Evolutionary conservation across 2,797 vertebrate species (phyloP), one percentile per base, ranked within the genome.

Genomic region (Parotocinclus haroldoi): DNA sequence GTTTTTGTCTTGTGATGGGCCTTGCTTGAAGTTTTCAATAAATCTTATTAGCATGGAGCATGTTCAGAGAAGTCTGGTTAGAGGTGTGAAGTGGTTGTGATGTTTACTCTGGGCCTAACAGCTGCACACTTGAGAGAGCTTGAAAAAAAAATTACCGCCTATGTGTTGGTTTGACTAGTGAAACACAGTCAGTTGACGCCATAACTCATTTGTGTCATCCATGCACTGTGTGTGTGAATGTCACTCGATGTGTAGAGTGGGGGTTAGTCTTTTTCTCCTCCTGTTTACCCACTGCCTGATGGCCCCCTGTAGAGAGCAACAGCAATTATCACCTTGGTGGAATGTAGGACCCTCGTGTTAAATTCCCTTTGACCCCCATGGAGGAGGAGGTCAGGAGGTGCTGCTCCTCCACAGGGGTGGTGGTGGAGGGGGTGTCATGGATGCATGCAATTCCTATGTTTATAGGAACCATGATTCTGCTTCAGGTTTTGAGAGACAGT

Each of bases 271-370:
- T 61, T 66, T 68, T 66, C 83, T 56, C 63, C 66, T 73, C 81
- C 83, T 89, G 89, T 89, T 93, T 92, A 89, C 85, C 76, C 80
- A 85, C 84, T 57, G 74, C 85, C 81, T 86, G 85, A 57, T 70
- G 84, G 81, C 88, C 90, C 89, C 91, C 89, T 73, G 87, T 83
- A 74, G 88, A 83, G 91, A 86, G 81, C 86, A 85, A 79, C 80
- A 80, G 88, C 82, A 86, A 91, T 94, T 92, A 89, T 91, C 93
- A 92, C 91, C 90, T 91, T 78, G 63, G 83, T 89, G 89, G 90
- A 93, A 94, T 90, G 90, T 88, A 81, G 84, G 78, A 90, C 81
- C 86, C 83, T 89, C 42, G 86, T 86, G 88, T 85, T 87, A 89
- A 86, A 85, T 89, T 91, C 81, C 62, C 87, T 89, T 86, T 91